Base-by-base conservation (phyloP, 2,113 vertebrate genomes). In the Thunnus thynnus region DNA sequence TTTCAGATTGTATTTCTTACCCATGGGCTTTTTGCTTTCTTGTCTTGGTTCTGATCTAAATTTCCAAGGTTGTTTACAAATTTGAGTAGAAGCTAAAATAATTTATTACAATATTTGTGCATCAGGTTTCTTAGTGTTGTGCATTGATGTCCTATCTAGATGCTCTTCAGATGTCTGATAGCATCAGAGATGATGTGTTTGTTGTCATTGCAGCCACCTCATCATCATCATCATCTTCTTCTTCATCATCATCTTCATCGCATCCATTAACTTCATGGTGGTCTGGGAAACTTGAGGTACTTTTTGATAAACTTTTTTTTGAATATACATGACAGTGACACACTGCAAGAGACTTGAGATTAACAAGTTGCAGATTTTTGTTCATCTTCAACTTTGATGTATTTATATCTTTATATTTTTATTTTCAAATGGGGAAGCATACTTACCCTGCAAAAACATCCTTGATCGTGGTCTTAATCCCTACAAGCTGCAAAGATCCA, bases 221-320 rank as follows among this genome's bases (percentile, higher is more conserved):
- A 81, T 87, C 85, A 84, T 81, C 90, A 57, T 65, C 83, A 81
- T 87, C 85, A 85, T 81, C 90, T 55, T 65, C 83, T 80, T 72
- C 76, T 27, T 77, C 68, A 66, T 83, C 73, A 72, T 75, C 86
- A 80, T 76, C 84, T 85, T 83, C 85, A 90, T 84, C 78, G 52
- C 72, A 76, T 74, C 41, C 86, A 67, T 88, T 84, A 72, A 27
- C 69, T 54, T 78, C 65, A 79, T 50, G 52, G 18, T 74, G 62
- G 16, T 75, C 58, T 25, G 18, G 65, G 66, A 62, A 71, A 63
- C 1, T 22, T 8, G 81, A 91, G 89, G 89, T 92, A 91, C 67
- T 84, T 48, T 70, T 69, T 48, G 18, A 57, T 25, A 0, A 27
- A 22, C 3, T 8, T 46, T 61, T 51, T 46, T 36, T 55, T 30